Percentiles rank a stretch among this genome's conserved stretches.
Evolutionary conservation across 2,113 vertebrate species (phyloP).

Genomic region (Amphiprion percula): DNA sequence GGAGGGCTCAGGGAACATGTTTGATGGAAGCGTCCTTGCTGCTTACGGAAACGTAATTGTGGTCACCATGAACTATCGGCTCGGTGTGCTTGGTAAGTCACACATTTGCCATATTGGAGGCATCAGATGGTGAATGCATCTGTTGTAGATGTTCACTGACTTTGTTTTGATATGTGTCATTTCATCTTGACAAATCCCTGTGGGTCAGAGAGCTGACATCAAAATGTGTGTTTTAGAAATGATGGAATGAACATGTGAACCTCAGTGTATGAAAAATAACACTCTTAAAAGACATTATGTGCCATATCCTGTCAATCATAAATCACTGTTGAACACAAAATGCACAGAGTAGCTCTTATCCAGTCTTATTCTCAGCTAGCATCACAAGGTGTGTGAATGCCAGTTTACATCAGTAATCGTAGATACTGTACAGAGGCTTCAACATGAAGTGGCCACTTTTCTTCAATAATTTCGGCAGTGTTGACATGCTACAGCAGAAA

Average conservation of each 20-base stretch:
- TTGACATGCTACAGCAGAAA: slow-evolving; percentile 14
- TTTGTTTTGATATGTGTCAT: slow-evolving; percentile 1
- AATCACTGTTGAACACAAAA: slow-evolving; percentile 3
- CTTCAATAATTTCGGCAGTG: background rate
- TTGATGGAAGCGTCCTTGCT: slow-evolving; percentile 92
- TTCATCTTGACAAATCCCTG: slow-evolving; percentile 1
- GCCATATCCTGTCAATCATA: background rate
- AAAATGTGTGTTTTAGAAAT: background rate
- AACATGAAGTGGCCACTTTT: slow-evolving; percentile 5
- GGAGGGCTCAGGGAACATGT: slow-evolving; percentile 95
- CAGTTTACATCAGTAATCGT: background rate
- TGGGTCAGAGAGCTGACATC: background rate
- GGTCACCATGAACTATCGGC: slow-evolving; percentile 94
- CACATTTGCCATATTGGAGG: background rate
- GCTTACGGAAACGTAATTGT: slow-evolving; percentile 94
- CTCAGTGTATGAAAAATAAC: background rate
- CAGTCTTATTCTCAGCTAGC: background rate
- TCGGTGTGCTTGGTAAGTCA: slow-evolving; percentile 93
- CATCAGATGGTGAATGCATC: background rate
- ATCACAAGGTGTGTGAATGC: slow-evolving; percentile 3
- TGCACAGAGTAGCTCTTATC: background rate
- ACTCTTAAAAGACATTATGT: background rate
- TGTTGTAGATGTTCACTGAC: background rate
- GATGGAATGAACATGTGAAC: background rate
- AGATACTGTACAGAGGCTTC: slow-evolving; percentile 7